These are phyloP conservation scores for Oreochromis aureus DNA, from an alignment of 2,113 vertebrate species.

Conservation along the genomic window DNA sequence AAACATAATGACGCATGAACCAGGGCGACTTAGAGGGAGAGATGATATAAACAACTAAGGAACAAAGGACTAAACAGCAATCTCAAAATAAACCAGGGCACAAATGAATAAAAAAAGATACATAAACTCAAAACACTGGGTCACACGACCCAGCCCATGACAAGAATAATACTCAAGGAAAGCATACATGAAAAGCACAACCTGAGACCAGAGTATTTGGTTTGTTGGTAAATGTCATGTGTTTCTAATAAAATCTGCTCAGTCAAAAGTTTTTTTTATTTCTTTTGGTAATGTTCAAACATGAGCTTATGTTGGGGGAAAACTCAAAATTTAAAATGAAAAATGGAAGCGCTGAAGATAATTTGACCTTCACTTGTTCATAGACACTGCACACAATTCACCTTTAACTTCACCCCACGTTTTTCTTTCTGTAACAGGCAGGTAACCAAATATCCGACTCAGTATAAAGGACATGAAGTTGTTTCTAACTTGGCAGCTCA, in stretches of 20 bases:
- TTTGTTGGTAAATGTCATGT: not conserved
- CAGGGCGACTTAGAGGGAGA: too few species aligned
- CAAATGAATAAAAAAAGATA: too few species aligned
- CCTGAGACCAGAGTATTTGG: not conserved
- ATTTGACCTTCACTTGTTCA: not conserved
- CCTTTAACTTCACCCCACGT: not conserved
- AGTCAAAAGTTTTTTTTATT: fast-evolving
- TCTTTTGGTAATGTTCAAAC: not conserved
- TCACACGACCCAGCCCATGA: too few species aligned
- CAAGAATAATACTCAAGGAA: not conserved
- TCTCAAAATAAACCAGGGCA: too few species aligned
- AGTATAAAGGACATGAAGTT: fast-evolving
- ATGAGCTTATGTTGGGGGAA: fast-evolving
- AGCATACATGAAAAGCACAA: not conserved
- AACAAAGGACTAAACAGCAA: too few species aligned
- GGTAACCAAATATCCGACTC: fast-evolving
- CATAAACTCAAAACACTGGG: too few species aligned
- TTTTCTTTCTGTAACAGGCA: not conserved
- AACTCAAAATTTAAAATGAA: not conserved
- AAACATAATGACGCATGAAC: too few species aligned
- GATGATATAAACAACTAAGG: too few species aligned
- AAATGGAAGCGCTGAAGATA: fast-evolving
- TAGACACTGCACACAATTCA: not conserved
- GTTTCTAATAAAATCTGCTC: not conserved
- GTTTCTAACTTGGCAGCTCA: not conserved